Conservation (phyloP, 2,113 vertebrate species). For the Phoenicopterus ruber region DNA sequence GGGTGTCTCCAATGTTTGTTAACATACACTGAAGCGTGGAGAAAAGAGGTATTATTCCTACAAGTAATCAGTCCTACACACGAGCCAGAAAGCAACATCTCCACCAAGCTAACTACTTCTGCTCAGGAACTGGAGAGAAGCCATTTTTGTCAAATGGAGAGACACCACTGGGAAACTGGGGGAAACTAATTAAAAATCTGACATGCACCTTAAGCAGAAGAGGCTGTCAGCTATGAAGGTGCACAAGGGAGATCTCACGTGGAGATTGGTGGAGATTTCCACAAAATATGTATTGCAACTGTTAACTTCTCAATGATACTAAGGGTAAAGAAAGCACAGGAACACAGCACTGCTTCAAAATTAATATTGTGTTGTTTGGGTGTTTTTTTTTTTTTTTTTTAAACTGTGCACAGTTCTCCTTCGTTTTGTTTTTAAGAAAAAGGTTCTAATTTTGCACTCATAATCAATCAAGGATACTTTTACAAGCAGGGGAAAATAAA, state of each 20-base stretch:
- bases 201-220: neutral
- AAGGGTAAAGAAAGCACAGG: neutral
- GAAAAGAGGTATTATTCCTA: neutral
- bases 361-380: too few species aligned
- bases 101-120: neutral
- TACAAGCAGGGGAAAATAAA: neutral
- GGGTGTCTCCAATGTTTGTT: neutral
- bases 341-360: neutral
- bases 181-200: neutral
- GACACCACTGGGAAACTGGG: neutral
- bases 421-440: neutral
- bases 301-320: neutral
- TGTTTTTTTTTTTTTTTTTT: too few species aligned
- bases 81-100: neutral
- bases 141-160: neutral
- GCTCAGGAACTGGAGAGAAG: neutral
- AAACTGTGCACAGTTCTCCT: neutral
- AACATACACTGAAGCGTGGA: neutral
- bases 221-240: neutral
- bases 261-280: neutral
- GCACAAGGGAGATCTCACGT: neutral
- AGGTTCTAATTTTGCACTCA: neutral
- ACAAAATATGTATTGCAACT: neutral
- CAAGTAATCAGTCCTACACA: neutral
- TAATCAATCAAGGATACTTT: neutral